phyloP scores from a whole-genome alignment of 2,113 vertebrate genomes.

The Charadrius vociferus region DNA sequence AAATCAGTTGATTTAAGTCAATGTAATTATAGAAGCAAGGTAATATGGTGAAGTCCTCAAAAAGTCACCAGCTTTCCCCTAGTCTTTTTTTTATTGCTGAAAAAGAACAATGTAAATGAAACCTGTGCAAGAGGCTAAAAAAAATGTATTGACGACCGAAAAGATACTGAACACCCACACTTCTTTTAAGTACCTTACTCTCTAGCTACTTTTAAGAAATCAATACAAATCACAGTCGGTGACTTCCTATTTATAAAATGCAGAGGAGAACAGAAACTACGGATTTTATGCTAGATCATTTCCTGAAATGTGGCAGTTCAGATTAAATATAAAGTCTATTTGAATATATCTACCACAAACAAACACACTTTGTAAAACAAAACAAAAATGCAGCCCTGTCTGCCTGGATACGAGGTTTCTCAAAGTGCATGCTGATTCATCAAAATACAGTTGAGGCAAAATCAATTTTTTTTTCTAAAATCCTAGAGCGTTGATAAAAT shows the following conservation, averaged over 20 bases:
- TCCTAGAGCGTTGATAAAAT: background rate
- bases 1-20: conserved; percentile 20
- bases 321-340: background rate
- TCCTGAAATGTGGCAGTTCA: background rate
- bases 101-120: background rate
- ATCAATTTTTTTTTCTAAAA: background rate
- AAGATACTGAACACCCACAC: background rate
- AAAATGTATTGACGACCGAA: background rate
- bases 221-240: background rate
- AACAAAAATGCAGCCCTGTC: background rate
- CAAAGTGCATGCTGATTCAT: background rate
- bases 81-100: background rate
- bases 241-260: background rate
- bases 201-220: background rate
- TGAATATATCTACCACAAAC: background rate
- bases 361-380: background rate
- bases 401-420: background rate
- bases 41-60: background rate
- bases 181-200: background rate
- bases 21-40: background rate
- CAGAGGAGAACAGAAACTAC: background rate
- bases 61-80: background rate
- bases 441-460: background rate
- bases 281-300: background rate
- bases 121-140: background rate